Evolutionary conservation across 2,888 invertebrate species (phyloP).

Genomic region (Ormyrus nitidulus): DNA sequence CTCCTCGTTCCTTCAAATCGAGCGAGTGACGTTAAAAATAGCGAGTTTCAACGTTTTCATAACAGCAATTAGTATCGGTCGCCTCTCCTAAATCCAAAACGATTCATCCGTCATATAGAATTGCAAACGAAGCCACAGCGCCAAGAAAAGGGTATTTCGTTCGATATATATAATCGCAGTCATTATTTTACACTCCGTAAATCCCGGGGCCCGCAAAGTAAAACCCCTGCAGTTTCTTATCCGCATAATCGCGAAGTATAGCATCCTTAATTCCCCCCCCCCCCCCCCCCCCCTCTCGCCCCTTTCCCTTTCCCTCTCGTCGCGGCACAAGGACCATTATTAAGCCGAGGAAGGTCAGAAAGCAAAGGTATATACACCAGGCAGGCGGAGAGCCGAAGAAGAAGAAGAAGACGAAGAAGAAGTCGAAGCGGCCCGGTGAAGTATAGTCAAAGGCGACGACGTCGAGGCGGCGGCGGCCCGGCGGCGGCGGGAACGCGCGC

Average conservation of each 20-base stretch:
- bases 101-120: no score
- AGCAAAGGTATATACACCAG: conserved; percentile 29
- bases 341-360: conserved; percentile 45
- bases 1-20: no score
- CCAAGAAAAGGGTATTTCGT: no score
- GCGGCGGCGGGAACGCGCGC: conserved; percentile 22
- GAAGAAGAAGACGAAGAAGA: conserved; percentile 20
- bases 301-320: conserved; percentile 22
- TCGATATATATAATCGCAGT: no score
- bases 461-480: conserved; percentile 45
- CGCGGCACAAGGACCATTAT: conserved; percentile 37
- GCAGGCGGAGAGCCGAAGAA: conserved; percentile 29
- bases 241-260: conserved; percentile 6
- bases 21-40: no score
- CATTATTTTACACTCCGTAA: background rate
- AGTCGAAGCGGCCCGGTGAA: background rate
- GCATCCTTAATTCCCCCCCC: conserved; percentile 14
- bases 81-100: no score
- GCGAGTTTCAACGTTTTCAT: no score
- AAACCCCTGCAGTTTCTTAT: background rate
- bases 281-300: background rate
- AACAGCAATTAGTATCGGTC: no score
- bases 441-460: conserved; percentile 20
- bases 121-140: no score
- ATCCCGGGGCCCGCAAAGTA: background rate